Conservation (phyloP, 1,140 invertebrate species). For the Camponotus pennsylvanicus region DNA sequence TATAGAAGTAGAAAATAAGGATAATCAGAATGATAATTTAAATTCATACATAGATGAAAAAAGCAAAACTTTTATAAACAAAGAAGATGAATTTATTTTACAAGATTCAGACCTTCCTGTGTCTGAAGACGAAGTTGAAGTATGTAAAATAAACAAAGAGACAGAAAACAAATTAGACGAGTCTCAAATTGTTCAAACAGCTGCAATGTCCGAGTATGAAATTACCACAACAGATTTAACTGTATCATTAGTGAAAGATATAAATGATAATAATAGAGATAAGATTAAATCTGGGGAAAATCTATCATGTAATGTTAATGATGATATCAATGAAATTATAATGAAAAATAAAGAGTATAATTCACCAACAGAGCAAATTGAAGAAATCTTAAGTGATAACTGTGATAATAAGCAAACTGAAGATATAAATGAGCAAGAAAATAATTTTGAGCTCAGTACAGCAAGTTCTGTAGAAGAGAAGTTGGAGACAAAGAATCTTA, state of each 20-base stretch:
- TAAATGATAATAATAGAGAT: conserved; percentile 30
- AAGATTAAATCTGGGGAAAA: conserved; percentile 16
- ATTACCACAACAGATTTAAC: not conserved
- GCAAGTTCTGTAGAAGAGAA: conserved; percentile 9
- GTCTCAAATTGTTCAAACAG: not conserved
- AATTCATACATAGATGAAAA: not conserved
- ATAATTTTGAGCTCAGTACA: conserved; percentile 21
- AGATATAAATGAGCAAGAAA: conserved; percentile 33
- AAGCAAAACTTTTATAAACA: not conserved
- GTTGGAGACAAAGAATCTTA: conserved; percentile 28
- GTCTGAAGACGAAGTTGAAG: conserved; percentile 26
- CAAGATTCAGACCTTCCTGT: not conserved
- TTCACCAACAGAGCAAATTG: not conserved
- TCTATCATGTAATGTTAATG: conserved; percentile 31
- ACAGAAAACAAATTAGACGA: conserved; percentile 11
- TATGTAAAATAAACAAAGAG: not conserved
- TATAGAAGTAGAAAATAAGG: not conserved
- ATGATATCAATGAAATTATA: conserved; percentile 20
- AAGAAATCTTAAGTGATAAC: conserved; percentile 44
- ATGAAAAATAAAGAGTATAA: conserved; percentile 35
- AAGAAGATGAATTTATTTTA: not conserved
- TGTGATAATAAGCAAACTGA: conserved; percentile 62
- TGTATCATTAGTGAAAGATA: not conserved
- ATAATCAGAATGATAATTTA: not conserved
- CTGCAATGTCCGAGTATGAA: not conserved